Evolutionary conservation across 2,797 vertebrate species (phyloP).

Genomic region (Perodicticus potto): DNA sequence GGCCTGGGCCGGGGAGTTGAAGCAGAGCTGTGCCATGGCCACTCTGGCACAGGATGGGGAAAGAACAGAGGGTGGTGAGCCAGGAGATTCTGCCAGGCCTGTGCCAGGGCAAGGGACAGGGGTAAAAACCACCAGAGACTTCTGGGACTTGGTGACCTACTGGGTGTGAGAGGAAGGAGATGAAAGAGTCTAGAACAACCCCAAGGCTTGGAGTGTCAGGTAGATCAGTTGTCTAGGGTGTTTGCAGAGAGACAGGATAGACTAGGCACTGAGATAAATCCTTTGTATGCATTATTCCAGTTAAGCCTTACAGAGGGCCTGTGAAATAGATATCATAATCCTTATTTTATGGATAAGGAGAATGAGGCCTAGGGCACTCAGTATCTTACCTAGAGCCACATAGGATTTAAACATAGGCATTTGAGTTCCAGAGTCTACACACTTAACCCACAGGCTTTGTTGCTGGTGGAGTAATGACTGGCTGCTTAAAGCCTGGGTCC

Average conservation of each 20-base stretch:
- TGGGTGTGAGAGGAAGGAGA: not conserved
- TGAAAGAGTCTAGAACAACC: not conserved
- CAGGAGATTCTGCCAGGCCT: not conserved
- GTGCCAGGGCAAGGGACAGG: too few species aligned
- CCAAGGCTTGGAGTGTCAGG: not conserved
- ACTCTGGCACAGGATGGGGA: not conserved
- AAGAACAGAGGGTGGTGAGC: not conserved
- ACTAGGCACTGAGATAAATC: not conserved
- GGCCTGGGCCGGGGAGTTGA: not conserved
- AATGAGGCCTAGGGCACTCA: not conserved
- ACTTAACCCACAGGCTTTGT: not conserved
- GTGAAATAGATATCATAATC: not conserved
- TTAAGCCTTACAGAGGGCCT: not conserved
- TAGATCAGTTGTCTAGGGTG: not conserved
- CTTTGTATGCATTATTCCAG: not conserved
- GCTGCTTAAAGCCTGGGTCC: not conserved
- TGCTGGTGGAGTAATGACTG: too few species aligned
- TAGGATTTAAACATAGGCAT: conserved; percentile 21
- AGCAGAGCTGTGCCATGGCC: not conserved
- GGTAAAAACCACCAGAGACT: not conserved
- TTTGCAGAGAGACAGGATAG: not conserved
- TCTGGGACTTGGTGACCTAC: not conserved
- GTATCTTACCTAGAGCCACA: not conserved
- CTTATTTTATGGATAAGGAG: conserved; percentile 1
- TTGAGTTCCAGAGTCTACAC: not conserved